phyloP scores from a whole-genome alignment of 2,888 invertebrate species.

The Metallyticus violacea region DNA sequence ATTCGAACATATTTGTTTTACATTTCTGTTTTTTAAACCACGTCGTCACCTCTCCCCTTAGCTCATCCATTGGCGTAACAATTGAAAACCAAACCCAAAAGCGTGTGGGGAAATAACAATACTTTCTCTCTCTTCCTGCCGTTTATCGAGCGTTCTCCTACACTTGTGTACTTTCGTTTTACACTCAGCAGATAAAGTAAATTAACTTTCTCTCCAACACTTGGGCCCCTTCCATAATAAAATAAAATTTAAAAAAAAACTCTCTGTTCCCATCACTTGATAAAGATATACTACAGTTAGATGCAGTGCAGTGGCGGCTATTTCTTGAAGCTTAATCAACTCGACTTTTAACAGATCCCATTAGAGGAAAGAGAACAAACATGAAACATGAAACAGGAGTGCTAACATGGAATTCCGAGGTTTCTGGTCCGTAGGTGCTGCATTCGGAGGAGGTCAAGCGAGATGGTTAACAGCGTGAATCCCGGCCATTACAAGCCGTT shows the following conservation, averaged over 20 bases:
- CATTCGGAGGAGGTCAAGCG: too few species aligned
- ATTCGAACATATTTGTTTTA: background rate
- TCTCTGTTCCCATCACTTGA: background rate
- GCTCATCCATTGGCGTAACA: background rate
- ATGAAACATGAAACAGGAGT: too few species aligned
- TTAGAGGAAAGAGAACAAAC: too few species aligned
- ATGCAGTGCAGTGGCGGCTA: background rate
- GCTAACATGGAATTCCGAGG: too few species aligned
- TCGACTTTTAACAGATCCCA: too few species aligned
- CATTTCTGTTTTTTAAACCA: background rate
- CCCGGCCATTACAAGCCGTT: too few species aligned
- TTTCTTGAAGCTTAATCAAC: too few species aligned
- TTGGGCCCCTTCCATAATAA: background rate
- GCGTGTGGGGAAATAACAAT: background rate
- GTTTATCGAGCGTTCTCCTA: constrained; percentile 8
- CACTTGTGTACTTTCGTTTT: constrained; percentile 8
- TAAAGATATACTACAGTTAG: constrained; percentile 13
- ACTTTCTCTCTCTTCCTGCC: background rate
- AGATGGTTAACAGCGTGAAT: too few species aligned
- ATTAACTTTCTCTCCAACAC: constrained; percentile 18
- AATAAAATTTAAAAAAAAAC: background rate
- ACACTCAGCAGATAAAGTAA: constrained; percentile 17
- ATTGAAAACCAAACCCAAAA: background rate
- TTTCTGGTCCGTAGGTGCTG: too few species aligned
- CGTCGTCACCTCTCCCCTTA: background rate